Evolutionary conservation across 2,888 invertebrate genomes (phyloP).

Genomic region (Erebia aethiops): DNA sequence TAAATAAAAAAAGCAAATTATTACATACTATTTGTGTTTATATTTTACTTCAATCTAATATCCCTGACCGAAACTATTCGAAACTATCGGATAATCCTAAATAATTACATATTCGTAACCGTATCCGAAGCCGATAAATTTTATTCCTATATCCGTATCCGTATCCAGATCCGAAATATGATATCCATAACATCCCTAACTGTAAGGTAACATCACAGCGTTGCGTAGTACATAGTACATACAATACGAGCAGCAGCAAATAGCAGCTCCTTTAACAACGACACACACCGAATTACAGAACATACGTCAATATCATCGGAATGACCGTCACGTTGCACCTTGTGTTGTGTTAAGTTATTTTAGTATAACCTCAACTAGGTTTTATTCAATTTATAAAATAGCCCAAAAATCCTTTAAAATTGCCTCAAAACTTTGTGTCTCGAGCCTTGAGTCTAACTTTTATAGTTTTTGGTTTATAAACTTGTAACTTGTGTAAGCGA

Average conservation of each 20-base stretch:
- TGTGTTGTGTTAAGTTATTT: too few species aligned
- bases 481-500: not conserved
- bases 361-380: not conserved
- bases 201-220: slow-evolving; percentile 5
- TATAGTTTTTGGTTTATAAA: not conserved
- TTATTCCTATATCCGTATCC: too few species aligned
- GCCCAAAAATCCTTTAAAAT: not conserved
- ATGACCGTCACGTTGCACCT: slow-evolving; percentile 1
- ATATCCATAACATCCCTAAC: too few species aligned
- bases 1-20: too few species aligned
- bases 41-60: too few species aligned
- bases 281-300: not conserved
- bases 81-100: too few species aligned
- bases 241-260: too few species aligned
- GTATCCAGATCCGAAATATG: too few species aligned
- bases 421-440: not conserved
- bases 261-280: not conserved
- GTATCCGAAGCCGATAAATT: too few species aligned
- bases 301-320: not conserved
- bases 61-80: too few species aligned
- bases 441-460: not conserved
- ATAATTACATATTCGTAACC: too few species aligned
- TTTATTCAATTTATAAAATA: not conserved
- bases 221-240: not conserved
- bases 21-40: too few species aligned